Evolutionary conservation across 2,888 invertebrate genomes (phyloP).

Genomic region (Syrista parreyssii): DNA sequence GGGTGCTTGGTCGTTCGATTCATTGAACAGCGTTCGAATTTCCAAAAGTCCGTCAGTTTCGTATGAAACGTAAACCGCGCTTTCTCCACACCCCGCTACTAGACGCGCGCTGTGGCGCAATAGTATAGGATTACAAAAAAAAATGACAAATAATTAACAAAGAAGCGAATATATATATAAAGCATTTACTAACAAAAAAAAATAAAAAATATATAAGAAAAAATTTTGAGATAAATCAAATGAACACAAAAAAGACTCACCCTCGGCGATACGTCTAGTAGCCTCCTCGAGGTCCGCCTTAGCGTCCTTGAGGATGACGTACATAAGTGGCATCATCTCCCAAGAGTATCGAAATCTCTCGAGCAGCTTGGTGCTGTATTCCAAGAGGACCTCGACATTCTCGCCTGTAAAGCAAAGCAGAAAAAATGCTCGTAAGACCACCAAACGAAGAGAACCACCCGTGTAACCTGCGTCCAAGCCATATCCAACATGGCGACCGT

Average conservation of each 20-base stretch:
- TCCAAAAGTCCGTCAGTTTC: not conserved
- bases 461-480: not conserved
- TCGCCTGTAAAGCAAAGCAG: constrained; percentile 60
- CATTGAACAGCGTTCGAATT: not conserved
- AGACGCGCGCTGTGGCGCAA: not conserved
- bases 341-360: constrained; percentile 83
- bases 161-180: not conserved
- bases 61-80: not conserved
- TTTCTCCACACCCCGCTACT: not conserved
- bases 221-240: constrained; percentile 11
- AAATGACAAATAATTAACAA: not conserved
- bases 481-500: not conserved
- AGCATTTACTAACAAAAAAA: not conserved
- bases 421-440: not conserved
- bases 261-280: constrained; percentile 80
- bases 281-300: constrained; percentile 81
- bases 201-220: not conserved
- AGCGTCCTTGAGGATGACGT: constrained; percentile 82
- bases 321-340: constrained; percentile 84
- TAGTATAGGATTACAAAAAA: not conserved
- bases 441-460: not conserved
- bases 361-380: constrained; percentile 79
- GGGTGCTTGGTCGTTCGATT: not conserved
- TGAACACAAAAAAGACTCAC: constrained; percentile 64
- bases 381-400: constrained; percentile 72